Percentiles rank a stretch among this genome's conserved stretches.
Evolutionary conservation across 1,140 invertebrate genomes (phyloP).

Genomic region (Trachelipus rathkii): DNA sequence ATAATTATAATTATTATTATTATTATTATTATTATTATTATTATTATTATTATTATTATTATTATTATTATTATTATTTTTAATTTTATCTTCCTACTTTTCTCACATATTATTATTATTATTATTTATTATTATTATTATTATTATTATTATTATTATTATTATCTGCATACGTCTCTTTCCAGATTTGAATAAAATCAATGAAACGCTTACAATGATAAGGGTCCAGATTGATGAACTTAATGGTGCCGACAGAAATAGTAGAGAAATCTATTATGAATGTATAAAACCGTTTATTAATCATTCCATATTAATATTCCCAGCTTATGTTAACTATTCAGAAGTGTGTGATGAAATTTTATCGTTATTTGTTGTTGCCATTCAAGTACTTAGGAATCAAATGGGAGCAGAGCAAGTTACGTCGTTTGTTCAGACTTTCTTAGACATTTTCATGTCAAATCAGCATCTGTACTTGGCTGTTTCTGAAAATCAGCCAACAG

Average conservation of each 20-base stretch:
- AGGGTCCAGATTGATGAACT: conserved; percentile 54
- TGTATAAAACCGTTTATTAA: conserved; percentile 53
- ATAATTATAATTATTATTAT: too few species aligned
- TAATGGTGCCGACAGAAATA: conserved; percentile 53
- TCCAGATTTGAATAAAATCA: conserved; percentile 17
- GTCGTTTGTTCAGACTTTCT: conserved; percentile 70
- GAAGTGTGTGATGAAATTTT: conserved; percentile 60
- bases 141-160: too few species aligned
- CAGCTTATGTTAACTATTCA: conserved; percentile 53
- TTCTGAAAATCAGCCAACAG: conserved; percentile 47
- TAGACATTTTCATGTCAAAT: conserved; percentile 70
- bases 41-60: too few species aligned
- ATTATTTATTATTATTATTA: too few species aligned
- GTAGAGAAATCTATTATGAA: conserved; percentile 59
- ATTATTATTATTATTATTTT: too few species aligned
- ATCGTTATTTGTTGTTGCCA: conserved; percentile 65
- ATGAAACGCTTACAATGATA: conserved; percentile 51
- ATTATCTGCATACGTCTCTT: not conserved
- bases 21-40: too few species aligned
- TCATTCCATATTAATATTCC: conserved; percentile 55
- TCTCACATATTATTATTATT: too few species aligned
- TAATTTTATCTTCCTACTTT: too few species aligned
- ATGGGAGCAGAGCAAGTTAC: conserved; percentile 70
- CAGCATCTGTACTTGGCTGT: conserved; percentile 52
- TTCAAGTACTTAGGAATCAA: conserved; percentile 72